Evolutionary conservation across 2,888 invertebrate species (phyloP).

Genomic region (Thalpophila matura): DNA sequence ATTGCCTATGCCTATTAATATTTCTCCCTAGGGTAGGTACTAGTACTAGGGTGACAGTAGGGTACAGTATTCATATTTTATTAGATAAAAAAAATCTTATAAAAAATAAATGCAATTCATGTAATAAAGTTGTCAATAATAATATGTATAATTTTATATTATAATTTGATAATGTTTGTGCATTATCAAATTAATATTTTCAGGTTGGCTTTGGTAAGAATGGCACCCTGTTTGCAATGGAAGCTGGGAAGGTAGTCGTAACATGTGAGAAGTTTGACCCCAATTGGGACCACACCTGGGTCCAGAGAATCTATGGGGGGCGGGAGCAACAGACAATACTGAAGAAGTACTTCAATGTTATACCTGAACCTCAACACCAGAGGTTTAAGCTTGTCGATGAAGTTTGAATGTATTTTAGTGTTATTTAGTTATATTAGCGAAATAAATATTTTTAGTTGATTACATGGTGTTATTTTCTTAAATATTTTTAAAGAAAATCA

Average conservation of each 20-base stretch:
- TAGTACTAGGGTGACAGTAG: too few relatives aligned
- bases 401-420: constrained; percentile 83
- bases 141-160: too few relatives aligned
- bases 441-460: constrained; percentile 50
- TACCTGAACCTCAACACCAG: constrained; percentile 94
- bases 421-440: constrained; percentile 38
- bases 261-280: constrained; percentile 96
- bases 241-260: constrained; percentile 94
- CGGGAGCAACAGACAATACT: constrained; percentile 92
- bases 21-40: too few relatives aligned
- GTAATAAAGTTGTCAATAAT: too few relatives aligned
- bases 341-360: constrained; percentile 96
- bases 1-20: too few relatives aligned
- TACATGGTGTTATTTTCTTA: background rate
- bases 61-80: too few relatives aligned
- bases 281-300: constrained; percentile 94
- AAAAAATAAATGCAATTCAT: too few relatives aligned
- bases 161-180: too few relatives aligned
- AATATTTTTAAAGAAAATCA: accelerated
- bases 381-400: constrained; percentile 94
- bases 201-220: constrained; percentile 96
- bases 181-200: constrained; percentile 43
- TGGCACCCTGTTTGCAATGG: constrained; percentile 95
- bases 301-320: constrained; percentile 92
- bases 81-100: too few relatives aligned